Evolutionary conservation across 1,140 invertebrate genomes (phyloP), one percentile per base, ranked within the genome.

Genomic region (Drosophila pandora): DNA sequence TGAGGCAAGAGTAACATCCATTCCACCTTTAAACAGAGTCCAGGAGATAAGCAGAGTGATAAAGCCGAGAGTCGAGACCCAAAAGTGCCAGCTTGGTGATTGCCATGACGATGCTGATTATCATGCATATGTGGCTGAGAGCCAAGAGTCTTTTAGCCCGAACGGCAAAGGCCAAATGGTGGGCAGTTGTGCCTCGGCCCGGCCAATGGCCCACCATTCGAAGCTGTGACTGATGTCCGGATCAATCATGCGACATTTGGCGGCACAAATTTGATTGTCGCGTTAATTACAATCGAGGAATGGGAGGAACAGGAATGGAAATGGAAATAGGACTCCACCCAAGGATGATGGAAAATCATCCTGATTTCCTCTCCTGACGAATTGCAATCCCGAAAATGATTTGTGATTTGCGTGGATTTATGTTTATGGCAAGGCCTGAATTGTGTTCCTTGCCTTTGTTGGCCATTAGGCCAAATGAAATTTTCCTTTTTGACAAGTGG

Each of bases 201-300:
- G 17, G 1, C 17, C 17, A 1, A 37, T 58, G 62, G 74, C 58
- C 62, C 63, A 76, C 64, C 63, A 59, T 43, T 54, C 28, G 56
- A 62, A 58, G 47, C 73, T 64, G 59, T 69, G 43, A 63, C 50
- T 55, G 60, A 64, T 74, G 70, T 34, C 53, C 45, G 68, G 70
- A 55, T 69, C 65, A 69, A 69, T 69, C 65, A 69, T 82, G 69
- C 48, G 79, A 79, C 79, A 82, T 75, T 69, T 56, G 71, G 72
- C 67, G 77, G 57, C 63, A 65, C 23, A 53, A 63, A 84, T 85
- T 85, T 77, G 82, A 85, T 81, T 77, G 79, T 85, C 76, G 82
- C 82, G 81, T 87, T 85, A 85, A 85, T 85, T 85, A 82, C 82
- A 82, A 63, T 52, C 61, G 22, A 49, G 49, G 34, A 55, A 34